phyloP scores from a whole-genome alignment of 2,113 vertebrate species.

The Chrysemys picta region DNA sequence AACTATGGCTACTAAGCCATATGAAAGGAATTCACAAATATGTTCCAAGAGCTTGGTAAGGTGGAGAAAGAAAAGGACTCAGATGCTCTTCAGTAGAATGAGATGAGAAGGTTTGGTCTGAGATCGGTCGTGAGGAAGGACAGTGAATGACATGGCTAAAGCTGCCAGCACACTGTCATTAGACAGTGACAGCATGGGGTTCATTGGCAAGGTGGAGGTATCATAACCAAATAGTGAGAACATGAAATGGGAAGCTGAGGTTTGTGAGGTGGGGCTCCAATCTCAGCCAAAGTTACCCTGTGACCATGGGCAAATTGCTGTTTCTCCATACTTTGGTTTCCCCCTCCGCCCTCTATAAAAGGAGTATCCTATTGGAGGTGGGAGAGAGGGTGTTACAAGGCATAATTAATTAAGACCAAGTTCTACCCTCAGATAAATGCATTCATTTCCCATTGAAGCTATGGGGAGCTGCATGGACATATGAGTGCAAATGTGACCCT shows the following conservation, averaged over 20 bases:
- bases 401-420: not conserved
- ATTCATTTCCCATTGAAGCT: not conserved
- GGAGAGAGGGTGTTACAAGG: not conserved
- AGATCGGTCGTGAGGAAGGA: not conserved
- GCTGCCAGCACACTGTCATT: not conserved
- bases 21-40: accelerated
- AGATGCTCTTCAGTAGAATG: conserved; percentile 28
- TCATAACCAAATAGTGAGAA: not conserved
- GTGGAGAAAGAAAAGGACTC: not conserved
- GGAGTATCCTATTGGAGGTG: not conserved
- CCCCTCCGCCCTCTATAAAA: not conserved
- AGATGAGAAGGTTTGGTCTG: conserved; percentile 23
- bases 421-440: accelerated
- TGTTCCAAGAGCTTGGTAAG: accelerated
- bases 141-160: not conserved
- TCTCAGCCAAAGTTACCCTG: not conserved
- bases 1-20: not conserved
- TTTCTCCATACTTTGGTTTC: not conserved
- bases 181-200: conserved; percentile 55
- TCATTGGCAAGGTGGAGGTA: conserved; percentile 24
- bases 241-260: conserved; percentile 25
- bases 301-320: conserved; percentile 8
- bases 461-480: not conserved
- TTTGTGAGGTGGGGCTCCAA: not conserved
- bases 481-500: not conserved